These are phyloP conservation scores for Apaloderma vittatum DNA, from an alignment of 2,113 vertebrate species.

Conservation along the genomic window DNA sequence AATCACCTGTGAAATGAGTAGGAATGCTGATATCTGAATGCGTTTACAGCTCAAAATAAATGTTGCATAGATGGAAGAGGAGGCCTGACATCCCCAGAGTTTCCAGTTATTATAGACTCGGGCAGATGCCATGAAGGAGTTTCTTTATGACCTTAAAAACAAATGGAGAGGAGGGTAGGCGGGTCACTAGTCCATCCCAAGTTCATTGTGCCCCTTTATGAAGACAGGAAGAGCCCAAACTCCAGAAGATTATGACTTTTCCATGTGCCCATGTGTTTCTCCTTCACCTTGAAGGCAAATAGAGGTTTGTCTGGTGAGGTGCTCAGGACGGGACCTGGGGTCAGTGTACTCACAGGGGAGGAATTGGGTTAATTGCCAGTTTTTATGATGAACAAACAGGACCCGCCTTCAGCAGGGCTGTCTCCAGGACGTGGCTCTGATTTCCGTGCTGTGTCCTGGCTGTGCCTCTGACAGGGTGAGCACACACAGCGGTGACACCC, in stretches of 20 bases:
- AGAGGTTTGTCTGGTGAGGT: not conserved
- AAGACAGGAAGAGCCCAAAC: not conserved
- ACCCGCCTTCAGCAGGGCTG: not conserved
- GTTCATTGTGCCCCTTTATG: not conserved
- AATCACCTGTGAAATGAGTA: not conserved
- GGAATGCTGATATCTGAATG: not conserved
- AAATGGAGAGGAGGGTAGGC: not conserved
- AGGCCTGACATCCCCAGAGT: not conserved
- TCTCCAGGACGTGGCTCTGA: not conserved
- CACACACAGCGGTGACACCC: not conserved
- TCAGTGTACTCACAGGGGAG: not conserved
- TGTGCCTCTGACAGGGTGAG: accelerated
- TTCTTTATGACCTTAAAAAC: not conserved
- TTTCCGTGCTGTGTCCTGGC: not conserved
- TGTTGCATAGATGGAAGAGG: not conserved
- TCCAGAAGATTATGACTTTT: not conserved
- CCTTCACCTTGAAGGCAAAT: not conserved
- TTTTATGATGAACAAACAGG: conserved; percentile 37
- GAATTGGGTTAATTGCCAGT: not conserved
- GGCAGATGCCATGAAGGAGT: not conserved
- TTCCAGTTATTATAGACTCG: not conserved
- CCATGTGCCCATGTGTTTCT: not conserved
- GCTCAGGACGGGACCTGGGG: not conserved
- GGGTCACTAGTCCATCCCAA: not conserved
- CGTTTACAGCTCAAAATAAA: not conserved